A percentile compares a stretch with the other conserved stretches of the same genome.
Evolutionary conservation across 2,797 vertebrate species (phyloP).

Genomic region (Enoplosus armatus): DNA sequence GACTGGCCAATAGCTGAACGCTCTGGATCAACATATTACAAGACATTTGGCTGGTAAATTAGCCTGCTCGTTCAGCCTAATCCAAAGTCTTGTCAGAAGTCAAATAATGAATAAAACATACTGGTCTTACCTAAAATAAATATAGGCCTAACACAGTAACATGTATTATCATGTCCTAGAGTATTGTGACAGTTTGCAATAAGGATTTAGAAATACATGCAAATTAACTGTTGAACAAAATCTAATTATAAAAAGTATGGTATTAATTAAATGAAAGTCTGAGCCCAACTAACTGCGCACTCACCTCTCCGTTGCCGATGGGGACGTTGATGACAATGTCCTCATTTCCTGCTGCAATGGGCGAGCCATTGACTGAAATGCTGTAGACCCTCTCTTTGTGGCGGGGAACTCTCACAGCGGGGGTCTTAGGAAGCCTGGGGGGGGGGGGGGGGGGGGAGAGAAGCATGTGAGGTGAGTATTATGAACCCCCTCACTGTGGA

Average conservation of each 20-base stretch:
- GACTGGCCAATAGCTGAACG: constrained; percentile 86
- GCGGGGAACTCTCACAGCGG: constrained; percentile 80
- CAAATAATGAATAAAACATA: background rate
- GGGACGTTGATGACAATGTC: constrained; percentile 86
- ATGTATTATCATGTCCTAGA: background rate
- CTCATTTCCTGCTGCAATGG: constrained; percentile 73
- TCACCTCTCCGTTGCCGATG: constrained; percentile 86
- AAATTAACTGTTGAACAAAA: background rate
- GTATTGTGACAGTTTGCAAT: background rate
- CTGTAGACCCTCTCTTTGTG: constrained; percentile 88
- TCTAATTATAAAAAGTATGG: too few relatives aligned
- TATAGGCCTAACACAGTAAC: background rate
- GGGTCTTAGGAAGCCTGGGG: constrained; percentile 86
- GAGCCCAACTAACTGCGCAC: constrained; percentile 7
- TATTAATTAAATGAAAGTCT: background rate
- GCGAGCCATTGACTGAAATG: constrained; percentile 88
- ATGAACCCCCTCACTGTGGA: background rate
- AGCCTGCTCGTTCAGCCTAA: background rate
- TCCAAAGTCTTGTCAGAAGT: background rate
- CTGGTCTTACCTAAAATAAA: background rate
- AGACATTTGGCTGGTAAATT: background rate
- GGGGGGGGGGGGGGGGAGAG: too few relatives aligned
- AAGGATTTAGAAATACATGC: background rate
- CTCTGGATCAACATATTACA: constrained; percentile 67
- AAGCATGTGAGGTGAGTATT: background rate